Evolutionary conservation across 1,140 invertebrate species (phyloP).

Genomic region (Oncopeltus fasciatus): DNA sequence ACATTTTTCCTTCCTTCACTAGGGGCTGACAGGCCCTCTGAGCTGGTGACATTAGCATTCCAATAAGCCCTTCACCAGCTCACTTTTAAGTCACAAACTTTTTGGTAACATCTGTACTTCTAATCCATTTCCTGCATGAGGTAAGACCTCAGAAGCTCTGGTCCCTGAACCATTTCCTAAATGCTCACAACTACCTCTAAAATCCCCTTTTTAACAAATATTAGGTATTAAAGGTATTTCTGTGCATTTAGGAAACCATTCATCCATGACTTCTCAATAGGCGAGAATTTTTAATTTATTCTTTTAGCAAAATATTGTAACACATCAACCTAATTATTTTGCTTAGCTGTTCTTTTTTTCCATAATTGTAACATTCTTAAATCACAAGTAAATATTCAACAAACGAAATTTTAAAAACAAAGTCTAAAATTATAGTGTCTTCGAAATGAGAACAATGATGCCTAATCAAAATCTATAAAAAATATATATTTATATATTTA

Average conservation of each 20-base stretch:
- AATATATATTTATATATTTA: slow-evolving; percentile 1
- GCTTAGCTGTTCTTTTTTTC: not conserved
- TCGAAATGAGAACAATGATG: slow-evolving; percentile 2
- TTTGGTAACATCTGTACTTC: too few relatives aligned
- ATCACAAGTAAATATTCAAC: slow-evolving; percentile 1
- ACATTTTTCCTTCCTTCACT: too few relatives aligned
- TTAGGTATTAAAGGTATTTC: not conserved
- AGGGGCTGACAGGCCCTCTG: too few relatives aligned
- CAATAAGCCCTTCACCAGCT: too few relatives aligned
- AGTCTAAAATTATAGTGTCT: slow-evolving; percentile 3
- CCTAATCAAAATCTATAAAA: slow-evolving; percentile 7
- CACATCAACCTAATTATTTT: not conserved
- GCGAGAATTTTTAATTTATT: not conserved
- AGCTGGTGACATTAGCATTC: too few relatives aligned
- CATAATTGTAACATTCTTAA: not conserved
- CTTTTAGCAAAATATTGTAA: not conserved
- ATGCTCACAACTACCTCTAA: not conserved
- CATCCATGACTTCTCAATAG: too few relatives aligned
- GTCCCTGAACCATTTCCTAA: not conserved
- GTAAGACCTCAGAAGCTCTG: not conserved
- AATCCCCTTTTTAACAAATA: not conserved
- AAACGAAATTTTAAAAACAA: slow-evolving; percentile 8
- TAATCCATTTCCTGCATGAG: not conserved
- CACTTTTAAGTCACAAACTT: too few relatives aligned
- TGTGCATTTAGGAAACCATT: not conserved